Base-by-base conservation (phyloP, 2,113 vertebrate species). In the Arenaria interpres region DNA sequence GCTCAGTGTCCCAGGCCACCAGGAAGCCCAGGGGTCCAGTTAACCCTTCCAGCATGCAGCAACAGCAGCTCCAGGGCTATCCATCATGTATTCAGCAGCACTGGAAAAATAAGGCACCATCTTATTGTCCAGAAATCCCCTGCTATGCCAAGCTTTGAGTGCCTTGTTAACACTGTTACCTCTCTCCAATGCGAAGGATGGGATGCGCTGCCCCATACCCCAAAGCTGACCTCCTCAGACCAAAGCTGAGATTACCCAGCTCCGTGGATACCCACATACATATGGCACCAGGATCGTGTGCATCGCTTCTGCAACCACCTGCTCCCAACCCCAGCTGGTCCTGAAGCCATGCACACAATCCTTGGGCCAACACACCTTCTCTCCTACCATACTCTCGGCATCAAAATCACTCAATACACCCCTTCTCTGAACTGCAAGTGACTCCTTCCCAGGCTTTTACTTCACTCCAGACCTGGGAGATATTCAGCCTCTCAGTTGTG, bases 321-420 rank as follows among this genome's bases (percentile, higher is more conserved):
- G 14, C 30, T 74, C n/a, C 43, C 63, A 60, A n/a, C 6, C 10
- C 18, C 48, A 77, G 48, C 35, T 73, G 2, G 4, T 51, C 62
- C 39, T 59, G 33, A 79, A 72, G 24, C 3, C 16, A 82, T 21
- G 17, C 15, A 72, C 53, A 43, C 57, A 59, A 43, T 16, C 17
- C 46, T 0, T 54, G 10, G 3, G 10, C 13, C 75, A 90, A 23
- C 7, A 27, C 8, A 45, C 39, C 39, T 60, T 71, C 37, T 59
- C 32, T 25, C 9, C 17, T 25, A 73, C 5, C 22, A 45, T 0
- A 0, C 28, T 50, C 48, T 33, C 6, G 4, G 20, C 19, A 83
- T 12, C 9, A 64, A 81, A 33, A 54, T 17, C 35, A 72, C 4
- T 10, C 14, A 33, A 30, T 43, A 85, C 10, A 15, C 2, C 23